Evolutionary conservation across 1,140 invertebrate species (phyloP), one percentile per base, ranked within the genome.

Genomic region (Drosophila sulfurigaster): DNA sequence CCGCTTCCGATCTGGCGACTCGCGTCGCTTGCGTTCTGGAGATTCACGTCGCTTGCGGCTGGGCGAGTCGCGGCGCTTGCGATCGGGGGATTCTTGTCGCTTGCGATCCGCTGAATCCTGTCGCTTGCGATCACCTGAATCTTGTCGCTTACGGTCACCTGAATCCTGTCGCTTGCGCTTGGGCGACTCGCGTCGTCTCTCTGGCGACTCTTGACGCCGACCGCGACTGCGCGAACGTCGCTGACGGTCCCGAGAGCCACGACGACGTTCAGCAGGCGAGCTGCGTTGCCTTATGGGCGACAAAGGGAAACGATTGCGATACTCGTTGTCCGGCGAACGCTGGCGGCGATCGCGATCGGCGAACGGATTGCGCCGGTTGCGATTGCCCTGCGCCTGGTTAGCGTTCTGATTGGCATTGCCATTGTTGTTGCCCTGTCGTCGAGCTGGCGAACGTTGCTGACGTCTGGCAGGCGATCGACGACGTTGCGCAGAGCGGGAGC

Each of bases 341-440:
- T 78, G 79, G 6, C 91, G 81, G 15, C 91, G 72, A 60, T 83
- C 87, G 1, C 91, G 57, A 62, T 91, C 91, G 0, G 74, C 75
- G 46, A 92, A 92, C 0, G 90, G 90, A 77, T 92, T 92, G 1
- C 90, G 74, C 2, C 87, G 77, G 45, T 68, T 75, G 45, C 85
- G 74, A 38, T 75, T 88, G 0, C 59, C 13, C 41, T 85, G 81
- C n/a, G 28, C 35, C 43, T 80, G 77, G 2, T 20, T 15, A 3
- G 16, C 15, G 25, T 69, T 69, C 7, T 54, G 59, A 28, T 28
- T 20, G 7, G 30, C 28, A 38, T 71, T 65, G 11, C 45, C 51
- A 8, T 48, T 51, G 7, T 56, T 60, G 43, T 54, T 68, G n/a
- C 63, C 58, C 10, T 68, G 71, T 0, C 85, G 73, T 6, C 79